Evolutionary conservation across 2,113 vertebrate genomes (phyloP).

Genomic region (Crotalus horridus): DNA sequence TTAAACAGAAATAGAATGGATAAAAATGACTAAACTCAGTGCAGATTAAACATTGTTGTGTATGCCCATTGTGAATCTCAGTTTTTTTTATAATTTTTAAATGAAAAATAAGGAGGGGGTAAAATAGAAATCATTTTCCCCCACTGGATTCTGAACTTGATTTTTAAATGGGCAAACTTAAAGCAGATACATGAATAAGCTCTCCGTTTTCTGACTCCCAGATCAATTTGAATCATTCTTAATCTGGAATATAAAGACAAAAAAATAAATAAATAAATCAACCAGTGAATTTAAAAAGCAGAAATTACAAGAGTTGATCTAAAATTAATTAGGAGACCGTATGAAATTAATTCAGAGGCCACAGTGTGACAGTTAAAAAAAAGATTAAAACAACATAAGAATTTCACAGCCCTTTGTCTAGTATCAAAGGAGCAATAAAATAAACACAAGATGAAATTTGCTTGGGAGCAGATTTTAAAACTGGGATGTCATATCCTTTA

Average conservation of each 20-base stretch:
- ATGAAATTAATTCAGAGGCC: neutral
- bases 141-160: neutral
- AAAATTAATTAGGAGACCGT: neutral
- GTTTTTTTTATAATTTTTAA: neutral
- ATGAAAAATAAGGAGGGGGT: neutral
- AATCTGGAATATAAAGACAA: neutral
- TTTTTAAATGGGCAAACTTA: neutral
- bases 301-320: neutral
- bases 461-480: neutral
- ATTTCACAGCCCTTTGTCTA: neutral
- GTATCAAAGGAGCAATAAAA: neutral
- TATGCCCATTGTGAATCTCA: neutral
- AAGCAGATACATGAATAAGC: neutral
- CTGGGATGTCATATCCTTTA: neutral
- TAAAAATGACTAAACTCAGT: neutral
- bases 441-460: neutral
- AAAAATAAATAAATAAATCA: neutral
- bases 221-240: neutral
- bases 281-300: neutral
- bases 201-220: neutral
- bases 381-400: neutral
- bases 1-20: neutral
- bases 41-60: neutral
- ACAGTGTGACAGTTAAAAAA: neutral
- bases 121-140: neutral